phyloP scores from a whole-genome alignment of 2,113 vertebrate genomes.

The Periophthalmodon schlosseri region DNA sequence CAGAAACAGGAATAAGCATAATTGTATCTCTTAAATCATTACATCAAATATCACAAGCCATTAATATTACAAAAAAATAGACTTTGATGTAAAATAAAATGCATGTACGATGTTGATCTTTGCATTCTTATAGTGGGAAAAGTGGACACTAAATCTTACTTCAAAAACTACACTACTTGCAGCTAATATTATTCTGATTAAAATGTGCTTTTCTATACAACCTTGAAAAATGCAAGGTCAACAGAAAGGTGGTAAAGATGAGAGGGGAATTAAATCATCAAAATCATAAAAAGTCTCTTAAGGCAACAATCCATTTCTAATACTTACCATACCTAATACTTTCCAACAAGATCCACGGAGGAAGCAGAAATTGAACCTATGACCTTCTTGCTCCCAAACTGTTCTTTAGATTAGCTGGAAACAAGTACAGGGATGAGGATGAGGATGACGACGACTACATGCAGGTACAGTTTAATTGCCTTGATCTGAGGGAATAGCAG shows the following conservation, averaged over 20 bases:
- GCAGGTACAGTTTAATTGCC: too few species aligned
- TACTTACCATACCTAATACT: too few species aligned
- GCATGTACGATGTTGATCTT: background rate
- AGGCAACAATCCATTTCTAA: background rate
- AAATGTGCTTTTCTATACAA: too few species aligned
- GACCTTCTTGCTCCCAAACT: background rate
- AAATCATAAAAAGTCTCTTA: background rate
- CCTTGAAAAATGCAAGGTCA: too few species aligned
- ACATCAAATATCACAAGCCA: background rate
- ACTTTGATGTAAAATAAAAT: background rate
- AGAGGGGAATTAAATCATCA: too few species aligned
- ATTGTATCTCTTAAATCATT: background rate
- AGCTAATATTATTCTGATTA: background rate
- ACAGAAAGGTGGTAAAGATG: too few species aligned
- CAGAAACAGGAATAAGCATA: background rate
- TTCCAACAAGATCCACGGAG: background rate
- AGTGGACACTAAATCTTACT: background rate
- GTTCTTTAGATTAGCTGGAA: too few species aligned
- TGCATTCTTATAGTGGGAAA: background rate
- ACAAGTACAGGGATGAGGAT: too few species aligned
- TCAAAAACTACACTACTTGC: background rate
- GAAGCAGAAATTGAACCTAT: background rate
- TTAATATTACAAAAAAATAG: background rate
- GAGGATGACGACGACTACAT: too few species aligned
- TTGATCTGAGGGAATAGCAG: too few species aligned